A percentile compares a stretch with the other conserved stretches of the same genome.
phyloP scores from a whole-genome alignment of 2,888 invertebrate species.

The Chaetogeoica ovagalla region DNA sequence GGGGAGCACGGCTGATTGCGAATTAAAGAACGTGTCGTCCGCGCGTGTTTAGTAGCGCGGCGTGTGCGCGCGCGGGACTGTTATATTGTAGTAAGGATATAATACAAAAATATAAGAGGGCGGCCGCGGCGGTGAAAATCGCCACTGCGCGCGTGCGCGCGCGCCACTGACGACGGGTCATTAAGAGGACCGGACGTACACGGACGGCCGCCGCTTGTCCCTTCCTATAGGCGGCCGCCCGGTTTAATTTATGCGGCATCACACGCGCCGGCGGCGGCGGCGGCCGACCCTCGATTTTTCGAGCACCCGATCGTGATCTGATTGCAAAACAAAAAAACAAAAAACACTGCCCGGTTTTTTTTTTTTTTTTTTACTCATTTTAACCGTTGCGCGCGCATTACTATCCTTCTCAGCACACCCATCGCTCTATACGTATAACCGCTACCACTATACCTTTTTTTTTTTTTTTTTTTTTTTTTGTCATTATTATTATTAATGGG shows the following conservation, averaged over 20 bases:
- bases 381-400: no score
- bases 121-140: conserved; percentile 14
- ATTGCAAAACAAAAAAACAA: conserved; percentile 1
- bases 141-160: conserved; percentile 18
- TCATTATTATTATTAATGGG: no score
- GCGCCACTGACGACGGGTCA: conserved; percentile 30
- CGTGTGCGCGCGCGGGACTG: not conserved
- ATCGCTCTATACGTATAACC: not conserved
- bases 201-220: not conserved
- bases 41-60: conserved; percentile 9
- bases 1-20: conserved; percentile 36
- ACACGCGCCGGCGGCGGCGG: conserved; percentile 17
- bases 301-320: conserved; percentile 50
- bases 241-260: conserved; percentile 52
- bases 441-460: no score
- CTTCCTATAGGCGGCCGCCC: not conserved
- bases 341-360: conserved; percentile 40
- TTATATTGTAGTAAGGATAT: not conserved
- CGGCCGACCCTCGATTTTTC: conserved; percentile 39
- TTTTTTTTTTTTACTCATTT: conserved; percentile 5
- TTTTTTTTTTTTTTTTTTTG: no score
- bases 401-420: not conserved
- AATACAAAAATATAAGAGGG: not conserved
- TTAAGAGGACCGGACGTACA: conserved; percentile 37
- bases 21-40: conserved; percentile 48